phyloP scores from a whole-genome alignment of 2,113 vertebrate genomes.

The Crotalus viridis region DNA sequence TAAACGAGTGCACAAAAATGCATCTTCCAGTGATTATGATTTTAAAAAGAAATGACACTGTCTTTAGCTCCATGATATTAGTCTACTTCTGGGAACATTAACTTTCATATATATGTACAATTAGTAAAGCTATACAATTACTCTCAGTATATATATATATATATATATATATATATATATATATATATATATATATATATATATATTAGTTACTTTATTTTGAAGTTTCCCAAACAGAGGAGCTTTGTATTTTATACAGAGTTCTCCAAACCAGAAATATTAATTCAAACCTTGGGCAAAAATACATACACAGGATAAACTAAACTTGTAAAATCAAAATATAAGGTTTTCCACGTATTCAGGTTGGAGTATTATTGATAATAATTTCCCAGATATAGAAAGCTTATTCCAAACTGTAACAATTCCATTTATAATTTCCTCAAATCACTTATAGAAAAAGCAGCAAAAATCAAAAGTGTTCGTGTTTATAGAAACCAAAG shows the following conservation, averaged over 20 bases:
- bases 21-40: slow-evolving; percentile 24
- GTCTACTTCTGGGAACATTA: neutral
- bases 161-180: too few relatives aligned
- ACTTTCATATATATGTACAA: neutral
- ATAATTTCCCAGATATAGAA: slow-evolving; percentile 56
- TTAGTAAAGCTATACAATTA: slow-evolving; percentile 44
- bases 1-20: neutral
- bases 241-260: slow-evolving; percentile 23
- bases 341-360: slow-evolving; percentile 61
- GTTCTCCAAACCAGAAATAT: slow-evolving; percentile 48
- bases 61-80: neutral
- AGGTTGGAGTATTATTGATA: slow-evolving; percentile 55
- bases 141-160: neutral
- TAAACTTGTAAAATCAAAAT: slow-evolving; percentile 54
- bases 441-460: neutral
- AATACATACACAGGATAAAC: slow-evolving; percentile 49
- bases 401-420: slow-evolving; percentile 23
- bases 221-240: slow-evolving; percentile 16
- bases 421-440: slow-evolving; percentile 24
- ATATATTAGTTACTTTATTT: neutral
- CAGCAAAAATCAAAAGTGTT: neutral
- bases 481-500: neutral
- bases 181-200: slow-evolving; percentile 1
- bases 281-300: slow-evolving; percentile 47
- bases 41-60: slow-evolving; percentile 25